Conservation (phyloP, 2,113 vertebrate genomes). For the Miniopterus natalensis region DNA sequence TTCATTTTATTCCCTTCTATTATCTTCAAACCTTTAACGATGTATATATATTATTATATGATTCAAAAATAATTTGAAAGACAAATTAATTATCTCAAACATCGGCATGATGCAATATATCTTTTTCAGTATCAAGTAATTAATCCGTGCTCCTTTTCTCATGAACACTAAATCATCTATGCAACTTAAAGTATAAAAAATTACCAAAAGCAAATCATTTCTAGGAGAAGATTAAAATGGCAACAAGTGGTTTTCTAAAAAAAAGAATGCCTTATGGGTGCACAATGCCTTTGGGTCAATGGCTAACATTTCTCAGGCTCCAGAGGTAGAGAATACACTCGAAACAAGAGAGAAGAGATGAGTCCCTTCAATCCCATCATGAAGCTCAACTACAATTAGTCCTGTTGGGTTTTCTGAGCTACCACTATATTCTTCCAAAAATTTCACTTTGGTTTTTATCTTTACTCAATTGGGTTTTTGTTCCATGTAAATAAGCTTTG, state of each 20-base stretch:
- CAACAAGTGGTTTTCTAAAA: conserved; percentile 61
- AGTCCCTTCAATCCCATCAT: neutral
- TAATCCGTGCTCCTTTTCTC: conserved; percentile 49
- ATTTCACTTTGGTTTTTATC: neutral
- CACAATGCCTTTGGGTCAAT: conserved; percentile 26
- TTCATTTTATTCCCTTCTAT: conserved; percentile 30
- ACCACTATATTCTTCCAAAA: neutral
- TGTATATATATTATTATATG: conserved; percentile 47
- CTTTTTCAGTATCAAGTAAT: conserved; percentile 56
- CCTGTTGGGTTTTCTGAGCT: neutral
- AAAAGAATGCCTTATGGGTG: conserved; percentile 46
- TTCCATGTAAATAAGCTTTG: neutral
- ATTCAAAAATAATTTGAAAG: conserved; percentile 71
- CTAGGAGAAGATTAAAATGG: conserved; percentile 54
- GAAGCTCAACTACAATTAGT: neutral
- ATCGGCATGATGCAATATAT: conserved; percentile 62
- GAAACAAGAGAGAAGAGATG: neutral
- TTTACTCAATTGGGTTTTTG: neutral
- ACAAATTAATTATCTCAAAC: conserved; percentile 70
- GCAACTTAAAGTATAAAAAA: conserved; percentile 62
- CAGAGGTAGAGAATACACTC: neutral
- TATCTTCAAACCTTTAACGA: conserved; percentile 63
- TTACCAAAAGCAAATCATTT: conserved; percentile 66
- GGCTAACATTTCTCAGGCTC: neutral
- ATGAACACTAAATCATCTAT: conserved; percentile 61